phyloP scores from a whole-genome alignment of 2,797 vertebrate species.

The Luscinia luscinia region DNA sequence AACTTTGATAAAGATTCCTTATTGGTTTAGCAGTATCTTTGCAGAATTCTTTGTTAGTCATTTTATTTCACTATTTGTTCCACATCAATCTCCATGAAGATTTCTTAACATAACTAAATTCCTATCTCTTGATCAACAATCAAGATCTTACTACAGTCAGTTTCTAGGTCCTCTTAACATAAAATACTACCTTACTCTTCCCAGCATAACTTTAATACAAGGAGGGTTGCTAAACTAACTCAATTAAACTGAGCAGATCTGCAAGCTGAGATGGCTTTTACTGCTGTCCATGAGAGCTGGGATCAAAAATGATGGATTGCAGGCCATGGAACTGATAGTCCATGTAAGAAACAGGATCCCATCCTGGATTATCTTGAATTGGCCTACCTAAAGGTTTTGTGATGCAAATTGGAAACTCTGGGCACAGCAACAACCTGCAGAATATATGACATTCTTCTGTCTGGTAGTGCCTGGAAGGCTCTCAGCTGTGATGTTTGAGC shows the following conservation, averaged over 20 bases:
- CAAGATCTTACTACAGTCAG: slow-evolving; percentile 46
- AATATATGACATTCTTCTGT: slow-evolving; percentile 65
- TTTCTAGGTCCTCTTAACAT: slow-evolving; percentile 71
- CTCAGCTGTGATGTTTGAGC: slow-evolving; percentile 58
- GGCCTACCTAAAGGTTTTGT: slow-evolving; percentile 69
- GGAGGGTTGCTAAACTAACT: slow-evolving; percentile 69
- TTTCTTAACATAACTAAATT: slow-evolving; percentile 67
- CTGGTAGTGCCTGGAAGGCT: slow-evolving; percentile 66
- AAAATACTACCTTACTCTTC: slow-evolving; percentile 69
- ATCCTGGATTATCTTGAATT: slow-evolving; percentile 67
- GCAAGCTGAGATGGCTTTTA: slow-evolving; percentile 67
- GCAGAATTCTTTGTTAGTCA: slow-evolving; percentile 54
- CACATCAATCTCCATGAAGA: slow-evolving; percentile 62
- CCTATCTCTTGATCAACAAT: slow-evolving; percentile 69
- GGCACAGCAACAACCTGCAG: slow-evolving; percentile 60
- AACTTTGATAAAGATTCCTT: slow-evolving; percentile 18
- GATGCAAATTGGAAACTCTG: slow-evolving; percentile 71
- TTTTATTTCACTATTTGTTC: slow-evolving; percentile 70
- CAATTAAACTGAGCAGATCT: slow-evolving; percentile 70
- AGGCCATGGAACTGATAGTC: slow-evolving; percentile 51
- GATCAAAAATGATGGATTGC: slow-evolving; percentile 74
- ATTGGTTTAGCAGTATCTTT: slow-evolving; percentile 34
- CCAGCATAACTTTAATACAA: slow-evolving; percentile 61
- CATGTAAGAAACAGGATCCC: slow-evolving; percentile 49
- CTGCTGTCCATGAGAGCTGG: slow-evolving; percentile 23